These are phyloP conservation scores for Caenorhabditis brenneri DNA, from an alignment of 1,140 invertebrate species.

Conservation along the genomic window DNA sequence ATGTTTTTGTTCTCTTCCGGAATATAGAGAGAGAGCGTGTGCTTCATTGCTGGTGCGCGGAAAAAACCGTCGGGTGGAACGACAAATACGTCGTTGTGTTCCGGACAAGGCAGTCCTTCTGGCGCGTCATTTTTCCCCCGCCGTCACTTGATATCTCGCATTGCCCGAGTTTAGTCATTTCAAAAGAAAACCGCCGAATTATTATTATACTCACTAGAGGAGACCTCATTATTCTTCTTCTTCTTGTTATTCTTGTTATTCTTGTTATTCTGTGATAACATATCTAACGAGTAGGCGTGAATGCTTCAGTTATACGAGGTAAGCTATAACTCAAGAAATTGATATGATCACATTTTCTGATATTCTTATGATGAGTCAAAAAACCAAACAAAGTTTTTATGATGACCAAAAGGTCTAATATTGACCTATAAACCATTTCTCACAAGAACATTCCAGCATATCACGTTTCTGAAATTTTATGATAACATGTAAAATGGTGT, in stretches of 20 bases:
- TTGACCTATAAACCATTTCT: too few relatives aligned
- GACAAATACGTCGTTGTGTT: constrained; percentile 31
- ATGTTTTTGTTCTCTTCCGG: constrained; percentile 42
- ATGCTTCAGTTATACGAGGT: constrained; percentile 32
- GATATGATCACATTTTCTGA: too few relatives aligned
- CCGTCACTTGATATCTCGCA: constrained; percentile 36
- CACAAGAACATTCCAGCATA: too few relatives aligned
- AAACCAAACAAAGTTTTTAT: too few relatives aligned
- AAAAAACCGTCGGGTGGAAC: constrained; percentile 28
- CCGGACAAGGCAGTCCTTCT: constrained; percentile 27
- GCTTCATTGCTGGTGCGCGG: background rate
- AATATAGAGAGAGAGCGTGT: background rate
- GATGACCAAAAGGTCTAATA: too few relatives aligned
- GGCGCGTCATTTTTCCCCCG: constrained; percentile 6
- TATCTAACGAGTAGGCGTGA: background rate
- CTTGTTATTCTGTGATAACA: background rate
- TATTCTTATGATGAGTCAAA: too few relatives aligned
- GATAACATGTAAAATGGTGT: too few relatives aligned
- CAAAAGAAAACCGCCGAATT: background rate
- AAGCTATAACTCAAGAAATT: background rate
- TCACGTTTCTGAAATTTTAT: too few relatives aligned
- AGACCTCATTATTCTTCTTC: background rate
- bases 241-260: background rate
- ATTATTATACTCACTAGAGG: too few relatives aligned
- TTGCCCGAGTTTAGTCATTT: background rate